Evolutionary conservation across 2,888 invertebrate species (phyloP), one percentile per base, ranked within the genome.

Genomic region (Aplocera efformata): DNA sequence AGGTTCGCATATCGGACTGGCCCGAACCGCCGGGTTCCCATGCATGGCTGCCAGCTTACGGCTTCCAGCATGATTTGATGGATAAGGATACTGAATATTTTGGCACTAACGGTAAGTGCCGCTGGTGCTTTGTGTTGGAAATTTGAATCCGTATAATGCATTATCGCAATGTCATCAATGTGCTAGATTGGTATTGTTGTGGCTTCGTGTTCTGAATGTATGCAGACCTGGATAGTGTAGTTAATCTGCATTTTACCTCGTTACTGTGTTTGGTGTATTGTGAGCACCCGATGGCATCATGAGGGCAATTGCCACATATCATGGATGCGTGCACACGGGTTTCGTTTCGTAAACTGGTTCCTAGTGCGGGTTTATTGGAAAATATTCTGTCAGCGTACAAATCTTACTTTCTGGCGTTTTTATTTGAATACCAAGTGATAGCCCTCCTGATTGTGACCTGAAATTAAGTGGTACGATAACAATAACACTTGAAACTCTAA

Each of bases 11-110:
- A 59, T 91, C 90, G 77, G 90, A 90, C 69, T 92, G 92, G 92
- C 91, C 92, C 38, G 91, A 90, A 66, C 91, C 90, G 58, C 90
- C 91, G 63, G 92, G 92, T 61, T 91, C 92, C 68, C 92, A 92
- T 88, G 92, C 93, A 67, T 94, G 94, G 94, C 89, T 93, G 79
- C 94, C 94, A 59, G 94, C 94, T 62, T 94, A 94, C 72, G 94
- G 94, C 61, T 94, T 92, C 86, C 92, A 92, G 83, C 91, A 91
- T 74, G 92, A 92, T 46, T 84, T 91, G 65, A 74, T 85, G 72
- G 89, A 91, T 62, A 90, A 91, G 77, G 92, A 92, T 69, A 36
- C 40, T 24, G 92, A 92, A 75, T 91, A 90, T 79, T 84, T 91
- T 67, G 89, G 89, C 69, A 89, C 91, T 79, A 91, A 90, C 73